Base-by-base conservation (phyloP, 2,797 vertebrate genomes). In the Neosilurus hyrtlii region DNA sequence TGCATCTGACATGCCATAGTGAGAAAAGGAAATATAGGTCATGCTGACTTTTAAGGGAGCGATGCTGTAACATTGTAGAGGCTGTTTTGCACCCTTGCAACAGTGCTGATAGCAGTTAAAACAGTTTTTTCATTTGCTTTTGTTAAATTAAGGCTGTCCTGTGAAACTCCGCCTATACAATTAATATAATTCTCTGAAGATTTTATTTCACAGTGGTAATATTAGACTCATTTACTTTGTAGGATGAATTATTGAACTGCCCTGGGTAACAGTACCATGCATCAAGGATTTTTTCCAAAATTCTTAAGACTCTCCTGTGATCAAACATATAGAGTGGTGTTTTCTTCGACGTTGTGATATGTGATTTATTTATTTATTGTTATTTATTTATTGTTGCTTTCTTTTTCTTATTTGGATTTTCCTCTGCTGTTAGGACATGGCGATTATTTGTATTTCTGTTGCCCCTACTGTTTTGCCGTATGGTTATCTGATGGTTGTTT, bases 361-460 rank as follows among this genome's bases (percentile, higher is more conserved):
- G 43, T 43, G 43, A 43, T 43, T 43, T 43, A 43, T 5, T 43
- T 43, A 30, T 30, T 30, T 30, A 30, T 30, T 30, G 2, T 43
- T 43, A 43, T 43, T 43, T 43, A 43, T 66, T 72, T 71, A 5
- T 24, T 71, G 11, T 70, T 70, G 37, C 68, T 24, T 71, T 49
- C 22, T 51, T 24, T 52, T 22, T 18, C 12, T 54, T 26, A 54
- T 73, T 54, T 73, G 15, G 70, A 16, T 43, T 43, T 56, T 56
- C 56, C 24, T 74, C 16, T 56, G 16, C 72, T 74, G 26, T 10
- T 20, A n/a, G 16, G 49, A 52, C n/a, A 57, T 54, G 51, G 9
- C 20, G 11, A 56, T 74, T 61, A 76, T 61, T 76, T 76, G 73
- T n/a, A 37, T 12, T 37, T n/a, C 56, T 26, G 74, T 62, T 51